phyloP scores from a whole-genome alignment of 2,888 invertebrate species.

The Sphaerophoria rueppellii region DNA sequence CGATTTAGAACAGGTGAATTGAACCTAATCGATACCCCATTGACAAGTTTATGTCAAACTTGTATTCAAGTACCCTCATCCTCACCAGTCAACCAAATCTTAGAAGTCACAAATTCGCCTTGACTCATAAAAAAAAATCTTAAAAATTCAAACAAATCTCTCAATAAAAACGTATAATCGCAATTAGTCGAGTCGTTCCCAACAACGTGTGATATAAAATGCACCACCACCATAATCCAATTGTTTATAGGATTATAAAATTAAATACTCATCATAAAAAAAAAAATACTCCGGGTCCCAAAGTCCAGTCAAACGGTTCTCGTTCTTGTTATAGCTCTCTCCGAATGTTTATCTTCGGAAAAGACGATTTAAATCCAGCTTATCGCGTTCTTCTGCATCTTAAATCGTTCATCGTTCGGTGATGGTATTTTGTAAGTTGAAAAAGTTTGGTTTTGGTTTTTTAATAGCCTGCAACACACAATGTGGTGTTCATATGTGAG shows the following conservation, averaged over 20 bases:
- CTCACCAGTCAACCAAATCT: background rate
- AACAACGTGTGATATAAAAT: constrained; percentile 67
- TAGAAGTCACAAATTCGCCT: background rate
- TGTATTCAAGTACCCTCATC: constrained; percentile 36
- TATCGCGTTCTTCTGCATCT: constrained; percentile 45
- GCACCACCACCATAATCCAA: constrained; percentile 67
- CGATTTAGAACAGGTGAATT: constrained; percentile 2
- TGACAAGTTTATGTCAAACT: background rate
- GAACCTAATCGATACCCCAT: constrained; percentile 11
- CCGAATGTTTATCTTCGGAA: constrained; percentile 62
- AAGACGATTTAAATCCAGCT: constrained; percentile 71
- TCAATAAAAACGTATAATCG: constrained; percentile 65
- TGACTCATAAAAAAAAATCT: background rate
- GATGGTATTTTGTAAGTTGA: constrained; percentile 48
- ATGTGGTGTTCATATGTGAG: constrained; percentile 41
- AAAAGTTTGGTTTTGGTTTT: constrained; percentile 27
- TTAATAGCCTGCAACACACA: constrained; percentile 48
- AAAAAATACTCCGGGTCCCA: constrained; percentile 11
- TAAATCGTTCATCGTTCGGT: constrained; percentile 39
- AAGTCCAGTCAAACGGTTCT: background rate
- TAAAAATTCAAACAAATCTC: constrained; percentile 31
- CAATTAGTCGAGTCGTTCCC: constrained; percentile 62
- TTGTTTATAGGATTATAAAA: constrained; percentile 72
- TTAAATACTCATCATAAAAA: constrained; percentile 71
- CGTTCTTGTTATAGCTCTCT: constrained; percentile 13